A percentile compares a stretch with the other conserved stretches of the same genome.
Conservation (phyloP, 1,140 invertebrate species). For the Ericerus pela region DNA sequence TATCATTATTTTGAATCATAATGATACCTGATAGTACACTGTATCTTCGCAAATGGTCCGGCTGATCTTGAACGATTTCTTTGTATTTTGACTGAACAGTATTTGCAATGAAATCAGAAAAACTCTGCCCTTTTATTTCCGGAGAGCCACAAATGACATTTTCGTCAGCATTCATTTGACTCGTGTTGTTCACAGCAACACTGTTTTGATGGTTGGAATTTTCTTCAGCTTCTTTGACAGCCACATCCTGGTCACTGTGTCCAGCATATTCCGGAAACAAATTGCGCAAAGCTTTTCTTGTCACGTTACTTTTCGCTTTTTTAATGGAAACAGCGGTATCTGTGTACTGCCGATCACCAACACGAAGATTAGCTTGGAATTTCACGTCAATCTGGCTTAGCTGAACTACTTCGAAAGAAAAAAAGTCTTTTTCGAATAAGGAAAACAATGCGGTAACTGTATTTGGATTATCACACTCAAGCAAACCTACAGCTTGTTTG, state of each 20-base stretch:
- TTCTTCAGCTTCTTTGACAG: too few relatives aligned
- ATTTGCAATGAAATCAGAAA: background rate
- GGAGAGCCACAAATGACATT: too few relatives aligned
- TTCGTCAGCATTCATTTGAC: too few relatives aligned
- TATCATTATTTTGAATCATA: slow-evolving; percentile 3
- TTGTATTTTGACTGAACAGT: background rate
- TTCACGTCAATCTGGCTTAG: background rate
- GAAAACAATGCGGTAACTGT: background rate
- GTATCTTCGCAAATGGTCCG: slow-evolving; percentile 1
- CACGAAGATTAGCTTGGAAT: background rate
- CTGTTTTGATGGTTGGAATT: too few relatives aligned
- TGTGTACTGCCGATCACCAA: background rate
- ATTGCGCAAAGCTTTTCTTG: background rate
- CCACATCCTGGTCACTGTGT: too few relatives aligned
- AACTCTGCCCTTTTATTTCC: background rate
- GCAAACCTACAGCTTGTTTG: background rate
- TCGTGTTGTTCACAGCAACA: too few relatives aligned
- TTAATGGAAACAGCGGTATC: background rate
- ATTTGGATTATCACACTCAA: background rate
- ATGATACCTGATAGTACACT: slow-evolving; percentile 2
- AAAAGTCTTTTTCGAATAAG: background rate
- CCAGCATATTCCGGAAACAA: background rate
- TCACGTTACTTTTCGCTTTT: background rate
- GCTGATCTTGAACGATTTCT: background rate
- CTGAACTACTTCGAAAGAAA: background rate